Evolutionary conservation across 2,113 vertebrate genomes (phyloP).

Genomic region (Pachyramphus minor): DNA sequence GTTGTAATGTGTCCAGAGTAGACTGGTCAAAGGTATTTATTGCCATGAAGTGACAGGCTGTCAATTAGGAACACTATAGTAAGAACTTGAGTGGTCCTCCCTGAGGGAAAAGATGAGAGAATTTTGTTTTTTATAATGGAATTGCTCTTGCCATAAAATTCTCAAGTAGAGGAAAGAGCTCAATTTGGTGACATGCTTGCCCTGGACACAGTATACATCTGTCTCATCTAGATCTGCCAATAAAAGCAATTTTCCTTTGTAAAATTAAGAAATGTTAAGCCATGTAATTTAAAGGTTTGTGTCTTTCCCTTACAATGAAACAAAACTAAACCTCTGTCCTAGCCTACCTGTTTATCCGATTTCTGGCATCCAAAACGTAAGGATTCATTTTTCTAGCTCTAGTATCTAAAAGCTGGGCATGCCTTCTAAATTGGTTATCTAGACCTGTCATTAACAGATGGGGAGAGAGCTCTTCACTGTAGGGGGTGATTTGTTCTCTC

Average conservation of each 20-base stretch:
- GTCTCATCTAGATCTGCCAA: not conserved
- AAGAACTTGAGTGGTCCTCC: not conserved
- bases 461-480: slow-evolving; percentile 23
- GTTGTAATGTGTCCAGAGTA: not conserved
- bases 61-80: not conserved
- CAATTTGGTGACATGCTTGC: not conserved
- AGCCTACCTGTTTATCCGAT: not conserved
- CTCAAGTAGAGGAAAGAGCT: not conserved
- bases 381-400: not conserved
- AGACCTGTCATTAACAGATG: slow-evolving; percentile 60
- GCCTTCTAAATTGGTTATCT: slow-evolving; percentile 36
- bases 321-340: not conserved
- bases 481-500: slow-evolving; percentile 51
- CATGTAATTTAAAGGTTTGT: not conserved
- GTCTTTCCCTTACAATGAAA: not conserved
- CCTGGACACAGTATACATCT: not conserved
- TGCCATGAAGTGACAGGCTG: not conserved
- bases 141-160: not conserved
- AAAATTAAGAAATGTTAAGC: not conserved
- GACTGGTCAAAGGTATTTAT: not conserved
- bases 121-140: not conserved
- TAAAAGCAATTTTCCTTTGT: not conserved
- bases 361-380: not conserved
- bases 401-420: not conserved
- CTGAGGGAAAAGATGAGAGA: not conserved